Percentiles rank a stretch among this genome's conserved stretches.
Conservation (phyloP, 2,888 invertebrate species). For the Stenichneumon culpator region DNA sequence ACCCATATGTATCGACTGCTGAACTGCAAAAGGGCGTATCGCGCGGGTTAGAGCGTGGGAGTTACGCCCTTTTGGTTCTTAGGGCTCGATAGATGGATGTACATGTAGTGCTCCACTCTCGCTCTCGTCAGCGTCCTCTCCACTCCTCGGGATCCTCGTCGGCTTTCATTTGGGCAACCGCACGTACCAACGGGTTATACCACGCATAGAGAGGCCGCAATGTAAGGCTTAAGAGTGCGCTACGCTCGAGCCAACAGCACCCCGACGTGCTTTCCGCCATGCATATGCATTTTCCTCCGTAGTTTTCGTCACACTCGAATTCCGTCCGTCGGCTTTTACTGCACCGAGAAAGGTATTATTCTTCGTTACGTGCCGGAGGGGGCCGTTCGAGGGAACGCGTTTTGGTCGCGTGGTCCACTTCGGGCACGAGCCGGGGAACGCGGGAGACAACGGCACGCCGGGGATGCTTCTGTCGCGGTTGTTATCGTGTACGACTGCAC, state of each 20-base stretch:
- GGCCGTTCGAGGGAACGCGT: slow-evolving; percentile 40
- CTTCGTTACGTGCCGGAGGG: slow-evolving; percentile 40
- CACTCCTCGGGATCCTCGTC: slow-evolving; percentile 48
- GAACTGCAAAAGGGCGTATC: not conserved
- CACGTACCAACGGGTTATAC: slow-evolving; percentile 63
- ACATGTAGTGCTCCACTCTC: slow-evolving; percentile 17
- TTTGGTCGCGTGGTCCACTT: slow-evolving; percentile 26
- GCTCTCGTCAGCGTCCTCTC: slow-evolving; percentile 33
- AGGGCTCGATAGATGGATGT: not conserved
- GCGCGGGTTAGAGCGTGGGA: not conserved
- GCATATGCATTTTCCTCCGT: slow-evolving; percentile 62
- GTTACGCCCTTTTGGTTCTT: not conserved
- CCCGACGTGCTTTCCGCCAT: slow-evolving; percentile 55
- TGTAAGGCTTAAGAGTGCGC: slow-evolving; percentile 44
- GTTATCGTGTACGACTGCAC: not conserved
- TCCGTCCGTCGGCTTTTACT: slow-evolving; percentile 30
- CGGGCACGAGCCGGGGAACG: not conserved
- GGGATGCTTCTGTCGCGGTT: slow-evolving; percentile 11
- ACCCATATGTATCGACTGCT: no score
- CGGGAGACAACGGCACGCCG: not conserved
- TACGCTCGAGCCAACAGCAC: slow-evolving; percentile 45
- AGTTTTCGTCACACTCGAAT: slow-evolving; percentile 9
- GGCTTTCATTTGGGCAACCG: slow-evolving; percentile 63
- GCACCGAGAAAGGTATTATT: slow-evolving; percentile 45
- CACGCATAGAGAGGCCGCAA: slow-evolving; percentile 45